Evolutionary conservation across 2,113 vertebrate genomes (phyloP).

Genomic region (Gyps fulvus): DNA sequence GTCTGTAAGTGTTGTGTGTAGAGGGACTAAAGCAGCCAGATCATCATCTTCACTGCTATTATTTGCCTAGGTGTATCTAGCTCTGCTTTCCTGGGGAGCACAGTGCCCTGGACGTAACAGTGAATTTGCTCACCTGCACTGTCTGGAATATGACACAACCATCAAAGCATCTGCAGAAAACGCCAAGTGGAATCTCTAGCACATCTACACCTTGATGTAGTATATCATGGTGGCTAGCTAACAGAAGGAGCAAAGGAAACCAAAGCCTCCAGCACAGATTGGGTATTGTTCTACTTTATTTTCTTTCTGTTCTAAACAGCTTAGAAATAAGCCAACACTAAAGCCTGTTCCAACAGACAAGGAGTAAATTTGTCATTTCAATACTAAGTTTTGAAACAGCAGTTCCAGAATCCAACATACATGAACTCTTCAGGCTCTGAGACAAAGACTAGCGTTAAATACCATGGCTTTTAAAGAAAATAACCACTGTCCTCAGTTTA

Average conservation of each 20-base stretch:
- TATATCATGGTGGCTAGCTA: neutral
- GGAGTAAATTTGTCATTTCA: neutral
- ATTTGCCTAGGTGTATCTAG: neutral
- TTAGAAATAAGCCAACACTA: neutral
- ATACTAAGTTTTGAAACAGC: neutral
- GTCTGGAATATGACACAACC: neutral
- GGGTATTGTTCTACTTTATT: neutral
- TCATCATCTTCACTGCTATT: neutral
- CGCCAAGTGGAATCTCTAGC: neutral
- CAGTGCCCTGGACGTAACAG: neutral
- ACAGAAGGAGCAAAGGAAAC: neutral
- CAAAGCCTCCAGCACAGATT: neutral
- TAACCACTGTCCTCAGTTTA: neutral
- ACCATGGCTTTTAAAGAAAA: neutral
- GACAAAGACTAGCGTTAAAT: neutral
- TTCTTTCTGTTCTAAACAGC: neutral
- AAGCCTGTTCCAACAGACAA: neutral
- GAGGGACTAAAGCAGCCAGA: neutral
- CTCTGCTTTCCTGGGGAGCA: neutral
- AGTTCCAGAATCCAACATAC: neutral
- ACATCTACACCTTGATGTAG: neutral
- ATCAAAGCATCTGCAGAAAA: neutral
- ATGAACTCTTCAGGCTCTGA: neutral
- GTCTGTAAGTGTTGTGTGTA: neutral
- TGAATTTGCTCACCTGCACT: neutral